Percentiles rank a stretch among this genome's conserved stretches.
phyloP scores from a whole-genome alignment of 2,888 invertebrate genomes.

The Balanococcus diminutus region DNA sequence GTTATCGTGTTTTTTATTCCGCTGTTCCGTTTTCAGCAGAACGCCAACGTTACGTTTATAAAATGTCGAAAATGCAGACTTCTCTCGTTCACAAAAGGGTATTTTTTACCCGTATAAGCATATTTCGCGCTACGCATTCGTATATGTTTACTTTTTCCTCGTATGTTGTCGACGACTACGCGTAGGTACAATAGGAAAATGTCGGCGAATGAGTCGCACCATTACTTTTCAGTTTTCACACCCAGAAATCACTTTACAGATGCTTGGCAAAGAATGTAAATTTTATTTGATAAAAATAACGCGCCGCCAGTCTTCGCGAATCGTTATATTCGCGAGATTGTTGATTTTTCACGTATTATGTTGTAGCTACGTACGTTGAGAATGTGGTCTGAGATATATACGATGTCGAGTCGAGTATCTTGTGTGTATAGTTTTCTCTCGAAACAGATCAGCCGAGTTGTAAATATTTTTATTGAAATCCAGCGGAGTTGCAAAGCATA shows the following conservation, averaged over 20 bases:
- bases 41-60: not conserved
- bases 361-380: not conserved
- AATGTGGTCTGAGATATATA: not conserved
- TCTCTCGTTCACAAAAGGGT: not conserved
- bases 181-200: not conserved
- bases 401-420: not conserved
- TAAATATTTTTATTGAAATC: not conserved
- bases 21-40: not conserved
- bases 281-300: not conserved
- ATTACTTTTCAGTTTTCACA: not conserved
- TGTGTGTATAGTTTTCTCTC: not conserved
- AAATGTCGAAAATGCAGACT: not conserved
- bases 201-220: not conserved
- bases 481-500: too few species aligned
- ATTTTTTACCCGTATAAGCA: not conserved
- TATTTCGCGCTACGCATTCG: not conserved
- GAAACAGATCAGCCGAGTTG: not conserved
- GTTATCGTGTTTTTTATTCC: not conserved
- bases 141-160: not conserved
- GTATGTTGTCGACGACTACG: not conserved
- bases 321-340: not conserved
- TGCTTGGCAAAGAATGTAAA: not conserved
- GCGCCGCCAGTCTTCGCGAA: not conserved
- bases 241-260: not conserved
- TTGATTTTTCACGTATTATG: not conserved